phyloP scores from a whole-genome alignment of 2,888 invertebrate genomes.

The Alloplasta piceator region DNA sequence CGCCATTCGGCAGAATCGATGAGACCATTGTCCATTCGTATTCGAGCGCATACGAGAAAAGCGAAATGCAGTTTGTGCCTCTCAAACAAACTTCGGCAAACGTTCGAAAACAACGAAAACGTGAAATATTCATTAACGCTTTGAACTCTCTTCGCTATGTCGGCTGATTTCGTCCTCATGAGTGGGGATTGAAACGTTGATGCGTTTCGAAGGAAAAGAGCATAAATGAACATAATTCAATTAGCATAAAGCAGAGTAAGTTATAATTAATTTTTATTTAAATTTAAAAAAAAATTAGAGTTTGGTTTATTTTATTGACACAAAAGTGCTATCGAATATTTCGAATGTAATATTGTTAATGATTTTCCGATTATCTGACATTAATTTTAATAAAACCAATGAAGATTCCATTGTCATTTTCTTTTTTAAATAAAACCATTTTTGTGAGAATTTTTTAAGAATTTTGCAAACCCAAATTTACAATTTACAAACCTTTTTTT shows the following conservation, averaged over 20 bases:
- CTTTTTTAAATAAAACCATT: neutral
- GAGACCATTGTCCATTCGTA: slow-evolving; percentile 86
- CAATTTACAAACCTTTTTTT: too few species aligned
- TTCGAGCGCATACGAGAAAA: slow-evolving; percentile 89
- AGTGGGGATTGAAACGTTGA: too few species aligned
- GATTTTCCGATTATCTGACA: too few species aligned
- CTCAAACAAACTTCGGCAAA: slow-evolving; percentile 95
- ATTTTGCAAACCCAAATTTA: too few species aligned
- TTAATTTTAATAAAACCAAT: too few species aligned
- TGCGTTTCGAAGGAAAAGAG: neutral
- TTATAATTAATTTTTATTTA: too few species aligned
- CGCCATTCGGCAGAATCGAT: slow-evolving; percentile 89
- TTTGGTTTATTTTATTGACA: too few species aligned
- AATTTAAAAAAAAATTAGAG: too few species aligned
- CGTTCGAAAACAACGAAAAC: slow-evolving; percentile 92
- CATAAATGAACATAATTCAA: neutral
- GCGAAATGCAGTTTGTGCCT: slow-evolving; percentile 94
- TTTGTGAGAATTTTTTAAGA: too few species aligned
- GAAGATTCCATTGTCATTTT: neutral
- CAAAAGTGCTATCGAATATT: too few species aligned
- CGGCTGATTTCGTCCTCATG: slow-evolving; percentile 84
- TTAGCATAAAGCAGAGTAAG: too few species aligned
- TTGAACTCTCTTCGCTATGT: slow-evolving; percentile 90
- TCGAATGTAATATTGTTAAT: too few species aligned
- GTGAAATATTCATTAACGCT: slow-evolving; percentile 93